phyloP scores from a whole-genome alignment of 2,113 vertebrate genomes.

The Oenanthe melanoleuca region DNA sequence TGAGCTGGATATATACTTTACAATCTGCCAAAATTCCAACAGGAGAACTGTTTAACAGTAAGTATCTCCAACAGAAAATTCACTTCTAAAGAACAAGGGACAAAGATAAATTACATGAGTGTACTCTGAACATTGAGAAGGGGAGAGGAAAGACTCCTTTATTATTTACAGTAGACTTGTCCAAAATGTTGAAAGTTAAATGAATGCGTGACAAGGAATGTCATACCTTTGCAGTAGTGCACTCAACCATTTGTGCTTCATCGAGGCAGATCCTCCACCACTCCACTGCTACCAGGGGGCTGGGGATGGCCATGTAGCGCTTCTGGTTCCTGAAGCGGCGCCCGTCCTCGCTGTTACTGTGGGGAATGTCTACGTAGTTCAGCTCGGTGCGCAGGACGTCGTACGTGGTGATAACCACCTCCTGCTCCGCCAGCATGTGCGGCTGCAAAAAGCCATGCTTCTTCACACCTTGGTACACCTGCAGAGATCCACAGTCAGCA shows the following conservation, averaged over 20 bases:
- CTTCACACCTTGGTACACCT: constrained; percentile 98
- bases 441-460: constrained; percentile 97
- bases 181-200: background rate
- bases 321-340: constrained; percentile 96
- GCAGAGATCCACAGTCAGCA: background rate
- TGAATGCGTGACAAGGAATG: background rate
- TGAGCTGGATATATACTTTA: background rate
- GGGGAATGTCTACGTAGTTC: constrained; percentile 96
- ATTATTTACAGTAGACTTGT: background rate
- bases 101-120: background rate
- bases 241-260: constrained; percentile 98
- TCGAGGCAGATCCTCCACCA: constrained; percentile 99
- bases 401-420: constrained; percentile 98
- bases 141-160: background rate
- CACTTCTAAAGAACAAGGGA: background rate
- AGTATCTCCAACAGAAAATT: background rate
- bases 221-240: constrained; percentile 91
- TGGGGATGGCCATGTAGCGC: constrained; percentile 98
- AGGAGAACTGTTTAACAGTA: background rate
- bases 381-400: constrained; percentile 94
- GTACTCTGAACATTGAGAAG: background rate
- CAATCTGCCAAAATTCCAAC: background rate
- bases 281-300: constrained; percentile 95
- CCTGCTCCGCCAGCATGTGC: constrained; percentile 91
- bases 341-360: constrained; percentile 94